Base-by-base conservation (phyloP, 2,888 invertebrate species). In the Calameuta filiformis region DNA sequence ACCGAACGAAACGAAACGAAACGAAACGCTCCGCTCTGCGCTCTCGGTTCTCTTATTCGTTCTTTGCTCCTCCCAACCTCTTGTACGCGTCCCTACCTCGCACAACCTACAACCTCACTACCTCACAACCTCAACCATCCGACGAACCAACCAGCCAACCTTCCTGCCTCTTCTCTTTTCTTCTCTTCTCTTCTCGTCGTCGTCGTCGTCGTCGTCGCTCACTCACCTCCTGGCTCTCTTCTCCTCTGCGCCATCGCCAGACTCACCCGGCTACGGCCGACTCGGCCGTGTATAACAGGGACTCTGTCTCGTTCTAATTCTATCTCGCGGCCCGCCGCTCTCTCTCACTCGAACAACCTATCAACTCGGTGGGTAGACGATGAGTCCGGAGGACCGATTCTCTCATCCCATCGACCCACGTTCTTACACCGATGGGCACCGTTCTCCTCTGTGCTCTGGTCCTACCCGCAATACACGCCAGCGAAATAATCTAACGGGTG, bases 291-390 rank as follows among this genome's bases (percentile, higher is more conserved):
- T 85, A 84, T 83, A 85, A 84, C 85, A 82, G 80, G 76, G 82
- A 78, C 76, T 81, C 84, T 82, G 77, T 91, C 91, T 87, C 87
- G 77, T 82, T 91, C 90, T 90, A 91, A 90, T 90, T 90, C 91
- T 91, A 90, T 89, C 89, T 89, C 88, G 85, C 77, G 76, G 73
- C 78, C 83, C 82, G 85, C 79, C 82, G 79, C 79, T 87, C 85
- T 86, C 88, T 87, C 86, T 89, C 85, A 82, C 86, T 85, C 87
- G 87, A 90, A 88, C 89, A 89, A 89, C 88, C 89, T 89, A 89
- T 89, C 89, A 89, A 91, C 91, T 91, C 90, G 90, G 91, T 87
- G 88, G 91, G 87, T 91, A 88, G 90, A 91, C 91, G 91, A 83
- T 76, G 83, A 89, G 82, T 86, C 88, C 90, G 91, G 91, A 90